These are phyloP conservation scores for Microctonus aethiopoides DNA, from an alignment of 2,888 invertebrate species.

Conservation along the genomic window DNA sequence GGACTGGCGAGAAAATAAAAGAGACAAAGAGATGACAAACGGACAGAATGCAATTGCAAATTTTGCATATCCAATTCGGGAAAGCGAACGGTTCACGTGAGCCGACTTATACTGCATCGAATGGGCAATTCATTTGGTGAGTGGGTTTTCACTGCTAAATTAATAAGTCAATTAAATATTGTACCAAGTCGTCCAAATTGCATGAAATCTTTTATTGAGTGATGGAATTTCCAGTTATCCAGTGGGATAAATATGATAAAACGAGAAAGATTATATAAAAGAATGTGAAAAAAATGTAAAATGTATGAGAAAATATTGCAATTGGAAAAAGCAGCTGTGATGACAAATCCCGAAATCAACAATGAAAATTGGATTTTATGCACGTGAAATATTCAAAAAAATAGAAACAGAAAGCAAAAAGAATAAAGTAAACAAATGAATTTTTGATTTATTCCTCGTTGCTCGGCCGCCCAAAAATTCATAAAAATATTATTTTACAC, in stretches of 20 bases:
- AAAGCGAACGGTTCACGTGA: slow-evolving; percentile 24
- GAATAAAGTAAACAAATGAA: neutral
- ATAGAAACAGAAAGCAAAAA: neutral
- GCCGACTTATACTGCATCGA: slow-evolving; percentile 5
- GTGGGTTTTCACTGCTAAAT: neutral
- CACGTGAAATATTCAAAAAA: neutral
- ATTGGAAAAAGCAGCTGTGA: neutral
- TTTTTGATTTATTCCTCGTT: slow-evolving; percentile 24
- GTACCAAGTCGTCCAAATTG: neutral
- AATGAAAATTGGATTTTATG: slow-evolving; percentile 28
- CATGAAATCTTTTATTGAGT: neutral
- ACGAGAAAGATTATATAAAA: neutral
- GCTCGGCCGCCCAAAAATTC: slow-evolving; percentile 9
- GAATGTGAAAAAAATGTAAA: neutral
- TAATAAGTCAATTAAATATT: slow-evolving; percentile 29
- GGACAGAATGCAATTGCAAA: slow-evolving; percentile 35
- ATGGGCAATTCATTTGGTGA: slow-evolving; percentile 9
- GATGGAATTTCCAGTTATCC: neutral
- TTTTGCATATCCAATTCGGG: slow-evolving; percentile 37
- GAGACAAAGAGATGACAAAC: slow-evolving; percentile 15
- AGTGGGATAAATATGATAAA: neutral
- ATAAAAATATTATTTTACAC: slow-evolving; percentile 5
- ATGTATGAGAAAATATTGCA: neutral
- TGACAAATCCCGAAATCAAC: slow-evolving; percentile 19
- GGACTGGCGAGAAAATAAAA: slow-evolving; percentile 12